phyloP scores from a whole-genome alignment of 2,888 invertebrate species.

The Brachyptera risi region DNA sequence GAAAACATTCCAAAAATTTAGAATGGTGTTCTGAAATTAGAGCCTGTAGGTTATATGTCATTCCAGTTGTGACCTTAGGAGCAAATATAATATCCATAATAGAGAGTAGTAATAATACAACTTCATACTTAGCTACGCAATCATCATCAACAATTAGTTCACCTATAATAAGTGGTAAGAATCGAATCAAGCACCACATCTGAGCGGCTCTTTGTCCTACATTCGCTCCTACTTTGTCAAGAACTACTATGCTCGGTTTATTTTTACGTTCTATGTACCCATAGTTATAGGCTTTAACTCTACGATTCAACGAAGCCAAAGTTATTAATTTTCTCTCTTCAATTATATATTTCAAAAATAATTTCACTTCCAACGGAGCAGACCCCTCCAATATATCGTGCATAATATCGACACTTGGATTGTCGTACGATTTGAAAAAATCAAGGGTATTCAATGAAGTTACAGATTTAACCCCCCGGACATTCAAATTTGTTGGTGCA shows the following conservation, averaged over 20 bases:
- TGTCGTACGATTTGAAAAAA: slow-evolving; percentile 31
- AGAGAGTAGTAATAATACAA: slow-evolving; percentile 26
- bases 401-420: slow-evolving; percentile 34
- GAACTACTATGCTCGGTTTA: slow-evolving; percentile 23
- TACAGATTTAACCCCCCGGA: neutral
- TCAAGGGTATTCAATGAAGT: slow-evolving; percentile 32
- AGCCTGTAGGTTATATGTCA: slow-evolving; percentile 19
- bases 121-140: slow-evolving; percentile 24
- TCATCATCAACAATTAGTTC: slow-evolving; percentile 17
- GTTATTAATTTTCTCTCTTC: neutral
- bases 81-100: slow-evolving; percentile 31
- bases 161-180: slow-evolving; percentile 26
- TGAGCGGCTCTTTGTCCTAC: slow-evolving; percentile 30
- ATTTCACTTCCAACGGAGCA: slow-evolving; percentile 32
- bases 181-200: slow-evolving; percentile 23
- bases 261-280: slow-evolving; percentile 1
- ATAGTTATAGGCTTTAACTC: neutral
- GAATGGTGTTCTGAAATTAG: neutral
- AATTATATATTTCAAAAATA: neutral
- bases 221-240: slow-evolving; percentile 22
- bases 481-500: neutral
- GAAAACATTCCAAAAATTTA: neutral
- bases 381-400: slow-evolving; percentile 36
- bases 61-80: slow-evolving; percentile 23
- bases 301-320: neutral